phyloP scores from a whole-genome alignment of 2,113 vertebrate species.

The Platysternon megacephalum region DNA sequence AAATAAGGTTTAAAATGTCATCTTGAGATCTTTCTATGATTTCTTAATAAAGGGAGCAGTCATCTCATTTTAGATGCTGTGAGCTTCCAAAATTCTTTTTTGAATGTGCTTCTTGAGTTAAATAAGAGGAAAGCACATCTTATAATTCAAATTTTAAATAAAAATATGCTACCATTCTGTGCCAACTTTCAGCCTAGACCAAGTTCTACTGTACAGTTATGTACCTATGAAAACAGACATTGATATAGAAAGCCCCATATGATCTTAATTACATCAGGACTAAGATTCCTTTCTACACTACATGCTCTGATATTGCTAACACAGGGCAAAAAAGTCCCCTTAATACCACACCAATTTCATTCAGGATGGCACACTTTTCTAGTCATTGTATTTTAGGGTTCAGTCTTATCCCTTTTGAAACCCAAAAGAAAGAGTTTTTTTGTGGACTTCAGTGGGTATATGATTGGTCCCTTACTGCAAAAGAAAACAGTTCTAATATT shows the following conservation, averaged over 20 bases:
- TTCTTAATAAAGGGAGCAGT: neutral
- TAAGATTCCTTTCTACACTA: neutral
- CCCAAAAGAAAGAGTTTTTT: neutral
- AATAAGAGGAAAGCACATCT: neutral
- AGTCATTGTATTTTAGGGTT: neutral
- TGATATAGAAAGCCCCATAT: neutral
- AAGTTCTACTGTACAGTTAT: neutral
- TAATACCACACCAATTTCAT: neutral
- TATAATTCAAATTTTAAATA: neutral
- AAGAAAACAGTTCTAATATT: neutral
- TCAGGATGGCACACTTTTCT: neutral
- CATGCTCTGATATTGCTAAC: neutral
- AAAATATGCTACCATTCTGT: neutral
- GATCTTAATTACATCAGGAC: neutral
- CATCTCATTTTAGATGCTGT: rapidly evolving
- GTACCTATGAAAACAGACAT: neutral
- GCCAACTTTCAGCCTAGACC: neutral
- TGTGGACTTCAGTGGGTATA: neutral
- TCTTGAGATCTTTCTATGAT: neutral
- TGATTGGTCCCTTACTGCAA: neutral
- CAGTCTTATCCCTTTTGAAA: neutral
- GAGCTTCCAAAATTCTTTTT: neutral
- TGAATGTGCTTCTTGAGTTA: neutral
- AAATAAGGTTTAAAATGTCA: neutral
- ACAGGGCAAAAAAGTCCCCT: neutral